Conservation (phyloP, 1,140 invertebrate species). For the Mycetomoellerius zeteki region DNA sequence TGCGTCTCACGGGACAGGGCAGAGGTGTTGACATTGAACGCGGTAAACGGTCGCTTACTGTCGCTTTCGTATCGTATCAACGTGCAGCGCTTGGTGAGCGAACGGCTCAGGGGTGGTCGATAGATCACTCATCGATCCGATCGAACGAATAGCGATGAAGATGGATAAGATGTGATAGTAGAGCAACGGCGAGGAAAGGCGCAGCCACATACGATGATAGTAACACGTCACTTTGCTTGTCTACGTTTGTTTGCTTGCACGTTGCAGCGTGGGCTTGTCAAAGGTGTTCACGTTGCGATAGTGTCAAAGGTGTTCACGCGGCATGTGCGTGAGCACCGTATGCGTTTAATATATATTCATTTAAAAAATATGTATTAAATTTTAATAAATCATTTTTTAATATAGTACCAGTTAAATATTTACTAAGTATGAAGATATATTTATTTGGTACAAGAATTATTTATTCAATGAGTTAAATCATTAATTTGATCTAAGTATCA, state of each 20-base stretch:
- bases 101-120: conserved; percentile 22
- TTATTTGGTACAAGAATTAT: no score
- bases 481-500: no score
- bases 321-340: conserved; percentile 4
- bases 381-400: no score
- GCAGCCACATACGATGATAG: conserved; percentile 43
- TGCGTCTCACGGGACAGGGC: not conserved
- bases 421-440: no score
- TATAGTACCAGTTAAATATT: no score
- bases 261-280: conserved; percentile 24
- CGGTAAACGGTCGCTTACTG: conserved; percentile 8
- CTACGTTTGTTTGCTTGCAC: conserved; percentile 8
- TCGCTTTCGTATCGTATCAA: conserved; percentile 76
- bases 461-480: no score
- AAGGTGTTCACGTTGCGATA: not conserved
- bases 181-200: conserved; percentile 32
- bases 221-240: conserved; percentile 44
- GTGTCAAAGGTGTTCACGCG: conserved; percentile 42
- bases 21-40: conserved; percentile 41
- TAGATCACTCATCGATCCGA: conserved; percentile 29
- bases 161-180: conserved; percentile 30
- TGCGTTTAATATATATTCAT: not conserved
- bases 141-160: conserved; percentile 30
- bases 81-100: conserved; percentile 74
- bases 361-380: no score